Base-by-base conservation (phyloP, 2,888 invertebrate genomes). In the Dicranocentrus wangi region DNA sequence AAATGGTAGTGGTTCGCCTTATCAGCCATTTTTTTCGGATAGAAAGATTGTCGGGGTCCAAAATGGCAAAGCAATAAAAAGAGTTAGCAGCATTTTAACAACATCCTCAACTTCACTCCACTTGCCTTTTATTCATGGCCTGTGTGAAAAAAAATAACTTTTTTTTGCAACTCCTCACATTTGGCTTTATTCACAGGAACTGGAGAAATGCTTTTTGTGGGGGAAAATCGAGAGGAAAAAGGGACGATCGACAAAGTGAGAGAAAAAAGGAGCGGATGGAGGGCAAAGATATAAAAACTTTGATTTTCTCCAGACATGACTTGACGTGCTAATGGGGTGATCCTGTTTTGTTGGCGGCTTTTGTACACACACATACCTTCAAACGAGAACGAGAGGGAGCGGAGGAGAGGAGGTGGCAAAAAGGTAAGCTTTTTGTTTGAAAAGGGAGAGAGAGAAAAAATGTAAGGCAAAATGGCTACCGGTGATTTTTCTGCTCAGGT, bases 301-400 rank as follows among this genome's bases (percentile, higher is more conserved):
- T 75, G 75, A 75, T 72, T 75, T 75, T 75, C 75, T 75, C 55
- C 51, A 75, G 75, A 55, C 75, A 75, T 75, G 75, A 75, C 75
- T 75, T 75, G 75, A 75, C 75, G 66, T 47, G 55, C 53, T 66
- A 75, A 75, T 75, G 75, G 55, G 65, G 65, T 53, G 66, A 53
- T 75, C 19, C 71, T 71, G 60, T 72, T 72, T 42, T 70, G 23
- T n/a, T n/a, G n/a, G n/a, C n/a, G n/a, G n/a, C n/a, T n/a, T 17
- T 69, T 69, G 69, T 55, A n/a, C n/a, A n/a, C n/a, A n/a, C n/a
- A n/a, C n/a, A n/a, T n/a, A n/a, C n/a, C n/a, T n/a, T n/a, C n/a
- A n/a, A n/a, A n/a, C n/a, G n/a, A n/a, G n/a, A n/a, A n/a, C n/a
- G n/a, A n/a, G n/a, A n/a, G n/a, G n/a, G n/a, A n/a, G n/a, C n/a